Evolutionary conservation across 2,888 invertebrate species (phyloP), one percentile per base, ranked within the genome.

Genomic region (Hipparchia semele): DNA sequence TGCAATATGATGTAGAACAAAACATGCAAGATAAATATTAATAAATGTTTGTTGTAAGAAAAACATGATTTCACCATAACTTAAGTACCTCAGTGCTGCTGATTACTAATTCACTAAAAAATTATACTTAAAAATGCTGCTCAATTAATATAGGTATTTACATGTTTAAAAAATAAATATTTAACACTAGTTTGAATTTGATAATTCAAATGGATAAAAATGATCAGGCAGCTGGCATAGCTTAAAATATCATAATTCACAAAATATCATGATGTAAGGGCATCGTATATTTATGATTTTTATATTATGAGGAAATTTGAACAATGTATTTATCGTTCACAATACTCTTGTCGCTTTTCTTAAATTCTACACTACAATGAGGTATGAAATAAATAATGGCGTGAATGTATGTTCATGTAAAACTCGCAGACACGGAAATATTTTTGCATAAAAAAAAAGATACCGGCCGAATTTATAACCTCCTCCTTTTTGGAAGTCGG

Each of bases 71-170:
- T 77, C 76, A 73, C 73, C 73, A 74, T 77, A 70, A 76, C 80
- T 86, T 90, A 91, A 88, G 89, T 90, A 91, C 86, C 76, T 81
- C 75, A 84, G 85, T 86, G 88, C 87, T 88, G 87, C 86, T 86
- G 87, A 84, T 78, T 46, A 60, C 51, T 54, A 71, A 39, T 59
- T 51, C n/a, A 71, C 65, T 67, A 69, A 39, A 72, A 70, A 70
- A 70, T 68, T 82, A 82, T 75, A 80, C 82, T 82, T 84, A 85
- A 90, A 91, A 91, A 91, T 91, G 91, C 91, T 87, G 84, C 80
- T 81, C 80, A 80, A 82, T 80, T 39, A 66, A 72, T 76, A 72
- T 75, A 75, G 68, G 72, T 72, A 73, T 70, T 74, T 71, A 45
- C 59, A 75, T 71, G 23, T 66, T 23, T 62, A 66, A 56, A 58